Percentiles rank a stretch among this genome's conserved stretches.
Evolutionary conservation across 2,888 invertebrate genomes (phyloP).

Genomic region (Drosophila rellima): DNA sequence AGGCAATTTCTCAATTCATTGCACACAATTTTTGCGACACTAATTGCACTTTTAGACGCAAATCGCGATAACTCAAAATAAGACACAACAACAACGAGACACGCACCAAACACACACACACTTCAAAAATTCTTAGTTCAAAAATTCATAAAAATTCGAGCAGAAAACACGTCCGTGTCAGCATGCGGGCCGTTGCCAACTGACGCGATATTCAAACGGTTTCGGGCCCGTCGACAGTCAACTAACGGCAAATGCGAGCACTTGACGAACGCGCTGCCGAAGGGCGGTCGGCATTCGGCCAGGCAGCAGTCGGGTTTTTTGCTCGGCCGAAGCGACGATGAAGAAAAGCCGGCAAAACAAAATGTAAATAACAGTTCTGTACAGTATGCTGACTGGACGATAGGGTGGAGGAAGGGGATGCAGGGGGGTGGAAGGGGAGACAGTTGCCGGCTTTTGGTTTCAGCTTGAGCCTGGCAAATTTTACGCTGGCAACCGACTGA

Average conservation of each 20-base stretch:
- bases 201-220: conserved; percentile 58
- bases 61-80: conserved; percentile 78
- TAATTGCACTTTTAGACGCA: conserved; percentile 69
- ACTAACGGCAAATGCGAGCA: conserved; percentile 44
- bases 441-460: conserved; percentile 69
- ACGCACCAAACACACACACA: conserved; percentile 15
- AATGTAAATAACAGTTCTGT: conserved; percentile 78
- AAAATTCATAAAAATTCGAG: conserved; percentile 19
- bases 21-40: conserved; percentile 63
- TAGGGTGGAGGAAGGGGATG: neutral
- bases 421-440: neutral
- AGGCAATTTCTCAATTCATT: conserved; percentile 63
- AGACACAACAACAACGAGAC: conserved; percentile 39
- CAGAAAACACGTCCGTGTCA: conserved; percentile 66
- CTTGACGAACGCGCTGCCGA: conserved; percentile 41
- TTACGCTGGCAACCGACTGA: conserved; percentile 60
- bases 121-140: conserved; percentile 26
- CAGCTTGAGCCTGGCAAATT: conserved; percentile 72
- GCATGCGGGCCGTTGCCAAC: conserved; percentile 77
- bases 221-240: conserved; percentile 33
- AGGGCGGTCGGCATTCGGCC: conserved; percentile 31
- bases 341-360: conserved; percentile 77
- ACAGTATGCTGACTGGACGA: conserved; percentile 4
- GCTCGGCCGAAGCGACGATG: conserved; percentile 24
- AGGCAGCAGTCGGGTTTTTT: conserved; percentile 15